These are phyloP conservation scores for Hymenopus coronatus DNA, from an alignment of 2,888 invertebrate genomes.

Conservation along the genomic window DNA sequence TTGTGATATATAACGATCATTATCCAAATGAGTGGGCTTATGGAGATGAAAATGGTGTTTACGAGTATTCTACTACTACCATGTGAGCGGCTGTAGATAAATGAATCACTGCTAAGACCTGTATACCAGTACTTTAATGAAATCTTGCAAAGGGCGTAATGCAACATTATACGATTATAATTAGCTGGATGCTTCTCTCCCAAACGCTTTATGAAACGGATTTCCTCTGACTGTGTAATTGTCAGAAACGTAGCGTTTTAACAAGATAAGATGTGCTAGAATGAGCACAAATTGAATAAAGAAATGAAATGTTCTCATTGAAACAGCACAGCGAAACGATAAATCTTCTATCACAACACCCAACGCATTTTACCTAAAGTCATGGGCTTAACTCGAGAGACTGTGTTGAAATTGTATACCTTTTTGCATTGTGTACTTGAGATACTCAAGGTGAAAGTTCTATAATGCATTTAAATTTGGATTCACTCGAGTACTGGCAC, in stretches of 20 bases:
- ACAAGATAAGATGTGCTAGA: not conserved
- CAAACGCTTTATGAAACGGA: not conserved
- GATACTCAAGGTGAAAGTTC: not conserved
- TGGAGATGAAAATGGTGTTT: too few relatives aligned
- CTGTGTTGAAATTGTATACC: too few relatives aligned
- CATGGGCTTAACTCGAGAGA: too few relatives aligned
- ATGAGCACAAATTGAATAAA: not conserved
- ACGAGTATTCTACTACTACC: too few relatives aligned
- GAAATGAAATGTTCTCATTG: not conserved
- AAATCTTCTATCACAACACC: not conserved
- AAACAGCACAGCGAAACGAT: not conserved
- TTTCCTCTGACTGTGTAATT: not conserved
- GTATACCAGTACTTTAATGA: not conserved
- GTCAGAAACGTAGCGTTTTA: not conserved
- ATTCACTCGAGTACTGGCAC: not conserved
- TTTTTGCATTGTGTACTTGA: not conserved
- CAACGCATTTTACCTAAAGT: not conserved
- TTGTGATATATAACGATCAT: too few relatives aligned
- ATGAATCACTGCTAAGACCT: too few relatives aligned
- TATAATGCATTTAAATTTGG: not conserved
- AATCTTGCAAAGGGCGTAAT: not conserved
- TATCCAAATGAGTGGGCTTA: too few relatives aligned
- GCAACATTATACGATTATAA: not conserved
- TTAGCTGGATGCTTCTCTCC: not conserved
- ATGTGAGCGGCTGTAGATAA: too few relatives aligned